Evolutionary conservation across 1,140 invertebrate genomes (phyloP).

Genomic region (Acromyrmex charruanus): DNA sequence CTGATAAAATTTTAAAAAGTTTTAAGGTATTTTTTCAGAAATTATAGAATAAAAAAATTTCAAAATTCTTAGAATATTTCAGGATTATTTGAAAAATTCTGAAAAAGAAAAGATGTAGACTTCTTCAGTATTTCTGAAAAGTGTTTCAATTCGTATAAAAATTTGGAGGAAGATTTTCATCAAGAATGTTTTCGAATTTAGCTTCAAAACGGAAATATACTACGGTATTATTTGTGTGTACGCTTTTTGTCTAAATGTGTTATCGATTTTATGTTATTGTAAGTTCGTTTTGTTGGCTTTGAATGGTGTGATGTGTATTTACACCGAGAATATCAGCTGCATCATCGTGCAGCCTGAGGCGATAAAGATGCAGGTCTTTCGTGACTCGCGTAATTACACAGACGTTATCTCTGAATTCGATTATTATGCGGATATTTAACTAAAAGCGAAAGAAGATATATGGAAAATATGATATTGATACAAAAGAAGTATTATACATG

Average conservation of each 20-base stretch:
- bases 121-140: too few relatives aligned
- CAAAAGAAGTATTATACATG: not conserved
- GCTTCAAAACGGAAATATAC: not conserved
- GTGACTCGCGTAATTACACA: constrained; percentile 32
- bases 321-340: not conserved
- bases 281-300: not conserved
- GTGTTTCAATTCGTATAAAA: too few relatives aligned
- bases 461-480: not conserved
- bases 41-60: too few relatives aligned
- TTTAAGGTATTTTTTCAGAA: too few relatives aligned
- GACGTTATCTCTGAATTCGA: constrained; percentile 7
- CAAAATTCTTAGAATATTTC: too few relatives aligned
- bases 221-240: not conserved
- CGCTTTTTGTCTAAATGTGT: not conserved
- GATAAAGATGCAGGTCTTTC: constrained; percentile 10
- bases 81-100: too few relatives aligned
- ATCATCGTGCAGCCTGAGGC: constrained; percentile 11
- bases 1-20: too few relatives aligned
- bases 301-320: constrained; percentile 7
- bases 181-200: not conserved
- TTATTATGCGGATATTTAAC: constrained; percentile 16
- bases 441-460: not conserved
- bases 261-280: constrained; percentile 3
- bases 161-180: too few relatives aligned
- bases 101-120: too few relatives aligned